Conservation (phyloP, 2,797 vertebrate genomes). For the Notolabrus celidotus region DNA sequence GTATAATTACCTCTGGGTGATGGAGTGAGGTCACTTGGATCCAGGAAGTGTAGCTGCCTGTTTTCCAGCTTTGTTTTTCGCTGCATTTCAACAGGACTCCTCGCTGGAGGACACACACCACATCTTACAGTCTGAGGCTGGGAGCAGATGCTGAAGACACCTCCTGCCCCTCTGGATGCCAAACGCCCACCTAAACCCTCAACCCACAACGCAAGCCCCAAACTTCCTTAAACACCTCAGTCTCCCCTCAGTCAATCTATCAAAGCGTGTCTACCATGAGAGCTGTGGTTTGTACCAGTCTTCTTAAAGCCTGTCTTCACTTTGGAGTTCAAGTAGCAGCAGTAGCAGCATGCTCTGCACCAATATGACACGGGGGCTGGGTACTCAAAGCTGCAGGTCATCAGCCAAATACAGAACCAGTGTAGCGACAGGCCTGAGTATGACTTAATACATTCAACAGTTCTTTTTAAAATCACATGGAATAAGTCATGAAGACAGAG, state of each 20-base stretch:
- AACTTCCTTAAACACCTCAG: not conserved
- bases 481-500: too few relatives aligned
- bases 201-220: constrained; percentile 9
- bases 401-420: too few relatives aligned
- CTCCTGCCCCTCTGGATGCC: constrained; percentile 43
- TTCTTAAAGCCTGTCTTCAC: not conserved
- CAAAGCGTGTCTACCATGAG: not conserved
- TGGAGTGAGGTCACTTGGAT: constrained; percentile 11
- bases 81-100: constrained; percentile 26
- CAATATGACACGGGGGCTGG: too few relatives aligned
- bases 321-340: not conserved
- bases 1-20: constrained; percentile 40
- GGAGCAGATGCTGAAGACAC: constrained; percentile 39
- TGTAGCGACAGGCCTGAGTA: too few relatives aligned
- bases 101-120: constrained; percentile 50
- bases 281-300: not conserved
- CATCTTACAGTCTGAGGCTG: constrained; percentile 67
- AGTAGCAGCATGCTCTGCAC: not conserved
- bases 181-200: constrained; percentile 26
- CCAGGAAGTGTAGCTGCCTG: constrained; percentile 52
- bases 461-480: too few relatives aligned
- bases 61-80: constrained; percentile 48
- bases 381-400: too few relatives aligned
- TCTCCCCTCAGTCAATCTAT: not conserved
- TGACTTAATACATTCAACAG: too few relatives aligned